phyloP scores from a whole-genome alignment of 2,888 invertebrate genomes.

The Acrobasis repandana region DNA sequence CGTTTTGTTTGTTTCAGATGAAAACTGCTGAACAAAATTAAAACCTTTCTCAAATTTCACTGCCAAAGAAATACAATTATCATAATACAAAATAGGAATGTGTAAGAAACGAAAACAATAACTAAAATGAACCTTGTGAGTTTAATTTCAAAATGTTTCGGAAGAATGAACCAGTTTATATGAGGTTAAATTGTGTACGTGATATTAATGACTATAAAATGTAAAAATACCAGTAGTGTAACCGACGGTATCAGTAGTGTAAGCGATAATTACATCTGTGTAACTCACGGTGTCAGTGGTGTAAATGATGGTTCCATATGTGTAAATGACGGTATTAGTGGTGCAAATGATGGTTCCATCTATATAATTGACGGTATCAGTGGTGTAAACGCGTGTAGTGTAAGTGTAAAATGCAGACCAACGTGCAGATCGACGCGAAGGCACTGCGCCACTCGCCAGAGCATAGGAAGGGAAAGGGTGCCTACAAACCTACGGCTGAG shows the following conservation, averaged over 20 bases:
- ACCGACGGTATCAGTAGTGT: neutral
- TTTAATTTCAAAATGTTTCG: neutral
- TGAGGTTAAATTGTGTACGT: neutral
- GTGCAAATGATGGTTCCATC: neutral
- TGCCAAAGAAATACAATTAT: neutral
- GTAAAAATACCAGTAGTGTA: neutral
- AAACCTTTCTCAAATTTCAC: neutral
- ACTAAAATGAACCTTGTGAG: too few relatives aligned
- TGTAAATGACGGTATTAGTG: neutral
- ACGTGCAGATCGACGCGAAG: constrained; percentile 89
- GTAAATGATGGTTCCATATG: neutral
- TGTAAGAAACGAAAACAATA: too few relatives aligned
- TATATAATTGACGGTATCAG: neutral
- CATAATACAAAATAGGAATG: too few relatives aligned
- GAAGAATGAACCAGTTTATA: neutral
- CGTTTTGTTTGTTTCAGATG: neutral
- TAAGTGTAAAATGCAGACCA: constrained; percentile 85
- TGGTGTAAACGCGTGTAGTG: constrained; percentile 14
- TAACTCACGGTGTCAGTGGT: neutral
- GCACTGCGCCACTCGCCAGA: constrained; percentile 85
- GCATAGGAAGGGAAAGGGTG: constrained; percentile 80
- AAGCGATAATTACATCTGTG: neutral
- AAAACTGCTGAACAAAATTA: neutral
- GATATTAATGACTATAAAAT: neutral
- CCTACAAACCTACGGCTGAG: constrained; percentile 76